Evolutionary conservation across 1,140 invertebrate genomes (phyloP).

Genomic region (Lycorma delicatula): DNA sequence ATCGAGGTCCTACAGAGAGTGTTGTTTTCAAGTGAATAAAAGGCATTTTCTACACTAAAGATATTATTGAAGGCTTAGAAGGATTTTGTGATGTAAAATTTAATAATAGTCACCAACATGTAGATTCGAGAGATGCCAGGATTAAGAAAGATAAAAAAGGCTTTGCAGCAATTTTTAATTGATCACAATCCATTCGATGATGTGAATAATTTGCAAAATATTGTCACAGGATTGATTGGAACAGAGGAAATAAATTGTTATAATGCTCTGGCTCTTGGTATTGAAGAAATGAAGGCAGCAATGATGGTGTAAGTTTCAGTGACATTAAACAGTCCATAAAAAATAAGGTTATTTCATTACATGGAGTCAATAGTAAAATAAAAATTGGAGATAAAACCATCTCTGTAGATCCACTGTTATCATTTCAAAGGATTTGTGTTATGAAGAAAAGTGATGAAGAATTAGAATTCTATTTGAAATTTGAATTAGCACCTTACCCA

Average conservation of each 20-base stretch:
- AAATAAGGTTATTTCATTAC: background rate
- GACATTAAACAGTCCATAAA: background rate
- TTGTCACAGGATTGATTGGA: background rate
- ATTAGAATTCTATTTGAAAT: constrained; percentile 33
- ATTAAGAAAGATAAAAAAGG: constrained; percentile 26
- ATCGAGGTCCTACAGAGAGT: background rate
- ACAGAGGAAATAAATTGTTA: background rate
- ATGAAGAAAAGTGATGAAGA: constrained; percentile 32
- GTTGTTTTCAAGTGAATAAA: constrained; percentile 5
- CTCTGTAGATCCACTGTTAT: background rate
- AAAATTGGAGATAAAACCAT: too few species aligned
- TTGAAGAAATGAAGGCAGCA: background rate
- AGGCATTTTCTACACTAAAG: background rate
- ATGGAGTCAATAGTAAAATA: too few species aligned
- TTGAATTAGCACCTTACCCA: constrained; percentile 36
- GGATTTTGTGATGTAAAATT: too few species aligned
- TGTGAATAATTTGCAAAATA: background rate
- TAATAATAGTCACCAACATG: background rate
- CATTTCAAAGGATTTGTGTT: too few species aligned
- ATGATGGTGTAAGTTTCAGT: background rate
- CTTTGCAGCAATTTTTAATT: background rate
- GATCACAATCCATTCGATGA: background rate
- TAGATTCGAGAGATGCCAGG: background rate
- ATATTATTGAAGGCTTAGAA: constrained; percentile 1
- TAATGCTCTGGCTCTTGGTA: background rate